phyloP scores from a whole-genome alignment of 2,113 vertebrate genomes.

The Cheirogaleus medius region DNA sequence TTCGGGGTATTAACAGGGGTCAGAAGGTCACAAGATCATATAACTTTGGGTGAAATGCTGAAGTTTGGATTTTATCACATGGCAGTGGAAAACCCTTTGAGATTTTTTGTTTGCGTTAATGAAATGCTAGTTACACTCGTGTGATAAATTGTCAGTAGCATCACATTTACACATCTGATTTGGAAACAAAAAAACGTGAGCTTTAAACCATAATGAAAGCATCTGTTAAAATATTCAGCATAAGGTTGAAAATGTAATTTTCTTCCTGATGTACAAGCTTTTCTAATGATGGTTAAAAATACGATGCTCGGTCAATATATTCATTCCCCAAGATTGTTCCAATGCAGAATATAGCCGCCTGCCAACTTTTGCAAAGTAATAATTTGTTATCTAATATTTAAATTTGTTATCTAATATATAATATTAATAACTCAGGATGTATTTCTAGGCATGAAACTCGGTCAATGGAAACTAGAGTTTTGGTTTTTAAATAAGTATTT shows the following conservation, averaged over 20 bases:
- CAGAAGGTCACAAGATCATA: neutral
- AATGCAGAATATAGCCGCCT: neutral
- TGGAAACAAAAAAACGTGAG: neutral
- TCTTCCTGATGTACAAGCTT: neutral
- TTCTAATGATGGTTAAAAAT: neutral
- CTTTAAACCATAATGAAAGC: neutral
- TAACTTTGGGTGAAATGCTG: neutral
- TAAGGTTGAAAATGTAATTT: constrained; percentile 1
- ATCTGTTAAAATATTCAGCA: neutral
- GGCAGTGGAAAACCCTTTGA: neutral
- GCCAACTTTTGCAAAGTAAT: neutral
- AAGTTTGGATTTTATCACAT: neutral
- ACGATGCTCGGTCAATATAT: neutral
- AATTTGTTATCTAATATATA: too few species aligned
- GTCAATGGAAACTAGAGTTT: neutral
- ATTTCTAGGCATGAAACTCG: neutral
- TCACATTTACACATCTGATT: neutral
- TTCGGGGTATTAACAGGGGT: neutral
- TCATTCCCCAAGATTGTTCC: neutral
- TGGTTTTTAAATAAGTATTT: neutral
- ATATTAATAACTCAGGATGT: neutral
- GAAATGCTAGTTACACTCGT: neutral
- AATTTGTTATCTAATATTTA: neutral
- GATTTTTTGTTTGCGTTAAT: neutral
- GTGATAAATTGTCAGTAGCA: neutral